Evolutionary conservation across 1,140 invertebrate species (phyloP), one percentile per base, ranked within the genome.

Genomic region (Bombus superbus): DNA sequence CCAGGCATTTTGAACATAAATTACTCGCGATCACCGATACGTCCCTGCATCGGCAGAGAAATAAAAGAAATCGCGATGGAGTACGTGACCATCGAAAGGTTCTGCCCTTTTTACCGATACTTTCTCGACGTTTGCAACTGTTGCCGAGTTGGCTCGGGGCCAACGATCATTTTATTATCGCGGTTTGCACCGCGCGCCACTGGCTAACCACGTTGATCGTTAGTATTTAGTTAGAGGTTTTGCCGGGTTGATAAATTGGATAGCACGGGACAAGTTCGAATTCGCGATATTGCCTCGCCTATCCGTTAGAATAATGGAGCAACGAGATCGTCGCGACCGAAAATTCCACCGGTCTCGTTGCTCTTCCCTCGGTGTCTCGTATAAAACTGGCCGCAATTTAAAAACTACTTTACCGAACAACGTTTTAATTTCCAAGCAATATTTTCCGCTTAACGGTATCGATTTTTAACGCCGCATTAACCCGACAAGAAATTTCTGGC

Each of bases 71-170:
- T 53, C n/a, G 38, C 22, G 25, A n/a, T 32, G 40, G 1, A 9
- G 57, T 69, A 83, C 78, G 78, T 80, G 78, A 80, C 78, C 78
- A 69, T 73, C 80, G 80, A 32, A 66, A 75, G 25, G 25, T 68
- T 57, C 18, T 40, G 73, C 81, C 62, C 75, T 83, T 77, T 69
- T 57, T 59, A 69, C 59, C 64, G 64, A 68, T 68, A 78, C 82
- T 83, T 83, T 83, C 82, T 74, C 81, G 81, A 69, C 74, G 68
- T 42, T 83, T 47, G 53, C n/a, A 73, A 79, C 76, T 47, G 62
- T 42, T 71, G 44, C 25, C 6, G 11, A 10, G 28, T 13, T 28
- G 11, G 28, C 42, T 32, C 40, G n/a, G 28, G 64, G 77, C 77
- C n/a, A 25, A 18, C 42, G 3, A n/a, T 64, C 77, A 69, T 53